Evolutionary conservation across 2,113 vertebrate genomes (phyloP), one percentile per base, ranked within the genome.

Genomic region (Setophaga kirtlandii): DNA sequence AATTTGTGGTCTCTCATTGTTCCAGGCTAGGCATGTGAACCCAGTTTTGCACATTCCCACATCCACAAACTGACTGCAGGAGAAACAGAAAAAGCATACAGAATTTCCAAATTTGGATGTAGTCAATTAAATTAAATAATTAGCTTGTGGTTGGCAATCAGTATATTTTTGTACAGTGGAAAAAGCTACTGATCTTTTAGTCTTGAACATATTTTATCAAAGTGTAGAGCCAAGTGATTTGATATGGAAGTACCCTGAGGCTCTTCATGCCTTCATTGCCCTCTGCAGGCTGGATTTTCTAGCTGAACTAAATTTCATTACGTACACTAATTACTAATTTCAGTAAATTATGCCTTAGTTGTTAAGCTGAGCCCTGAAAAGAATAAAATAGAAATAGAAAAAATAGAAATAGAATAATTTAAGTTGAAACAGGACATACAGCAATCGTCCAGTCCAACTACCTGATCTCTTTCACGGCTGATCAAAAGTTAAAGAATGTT

Each of bases 231-330:
- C 0, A 0, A 52, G 25, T 58, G 12, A 46, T 73, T 62, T 79
- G n/a, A 41, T 59, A 25, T 11, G 33, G 41, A 74, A 68, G 55
- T 58, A 12, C 28, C 35, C 23, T 23, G n/a, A 78, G 52, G 41
- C 59, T 30, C 37, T 56, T 47, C 31, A 4, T 50, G 37, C 33
- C 46, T 73, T 76, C 63, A 59, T 78, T 91, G 39, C 28, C 69
- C 62, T 84, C 58, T 94, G 31, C 37, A 62, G 62, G 14, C 23
- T 79, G 46, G 41, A 15, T 67, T 84, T 95, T 84, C n/a, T 73
- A 35, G 28, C n/a, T 6, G 4, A 73, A 33, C 20, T 85, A 46
- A 63, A 53, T 93, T 82, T 95, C n/a, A 63, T 41, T 3, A 68
- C 28, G 37, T 41, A 46, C 24, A 33, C 25, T 33, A 27, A 30